Conservation (phyloP, 2,113 vertebrate genomes). For the Fregetta grallaria region DNA sequence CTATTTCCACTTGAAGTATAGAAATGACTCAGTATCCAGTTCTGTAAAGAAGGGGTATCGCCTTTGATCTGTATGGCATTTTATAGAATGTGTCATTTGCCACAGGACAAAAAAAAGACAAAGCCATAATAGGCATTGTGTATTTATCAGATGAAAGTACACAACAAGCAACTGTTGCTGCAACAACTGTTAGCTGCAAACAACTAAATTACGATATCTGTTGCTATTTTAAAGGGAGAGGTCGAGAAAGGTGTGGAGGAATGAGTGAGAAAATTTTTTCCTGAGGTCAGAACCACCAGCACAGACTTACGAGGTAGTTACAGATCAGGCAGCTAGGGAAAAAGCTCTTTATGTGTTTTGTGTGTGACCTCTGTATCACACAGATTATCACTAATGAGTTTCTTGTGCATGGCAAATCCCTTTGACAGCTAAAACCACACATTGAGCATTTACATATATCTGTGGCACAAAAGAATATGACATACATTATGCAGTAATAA, state of each 20-base stretch:
- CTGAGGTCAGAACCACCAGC: neutral
- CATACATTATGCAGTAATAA: neutral
- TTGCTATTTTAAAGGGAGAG: neutral
- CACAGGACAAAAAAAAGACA: neutral
- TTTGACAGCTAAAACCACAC: neutral
- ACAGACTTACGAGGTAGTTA: neutral
- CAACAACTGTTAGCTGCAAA: neutral
- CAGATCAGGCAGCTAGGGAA: neutral
- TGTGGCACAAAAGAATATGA: neutral
- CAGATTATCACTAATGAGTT: neutral
- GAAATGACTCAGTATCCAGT: neutral
- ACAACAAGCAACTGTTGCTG: neutral
- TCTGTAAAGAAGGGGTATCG: neutral
- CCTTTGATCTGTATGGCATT: neutral
- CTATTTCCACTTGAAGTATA: neutral
- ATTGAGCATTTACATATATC: neutral
- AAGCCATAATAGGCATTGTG: neutral
- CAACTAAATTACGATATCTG: neutral
- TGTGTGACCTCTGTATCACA: neutral
- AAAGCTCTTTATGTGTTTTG: neutral
- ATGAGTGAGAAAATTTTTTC: neutral
- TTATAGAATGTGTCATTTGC: neutral
- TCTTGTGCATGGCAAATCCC: neutral
- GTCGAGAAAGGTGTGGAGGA: neutral
- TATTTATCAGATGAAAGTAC: neutral